phyloP scores from a whole-genome alignment of 2,797 vertebrate species.

The Helarctos malayanus region DNA sequence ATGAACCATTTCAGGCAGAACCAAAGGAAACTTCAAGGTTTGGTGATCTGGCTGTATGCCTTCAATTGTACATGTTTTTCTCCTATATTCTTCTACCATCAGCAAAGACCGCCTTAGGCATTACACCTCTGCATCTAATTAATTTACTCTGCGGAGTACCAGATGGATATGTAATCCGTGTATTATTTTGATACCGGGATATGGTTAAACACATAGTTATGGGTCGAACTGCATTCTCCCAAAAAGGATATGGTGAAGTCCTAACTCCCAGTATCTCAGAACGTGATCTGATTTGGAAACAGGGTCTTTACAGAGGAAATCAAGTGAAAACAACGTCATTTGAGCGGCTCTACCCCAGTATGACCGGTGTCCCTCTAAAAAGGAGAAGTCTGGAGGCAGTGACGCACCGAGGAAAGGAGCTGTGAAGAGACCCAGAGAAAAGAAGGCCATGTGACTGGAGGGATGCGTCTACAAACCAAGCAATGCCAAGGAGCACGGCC shows the following conservation, averaged over 20 bases:
- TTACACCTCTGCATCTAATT: neutral
- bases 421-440: neutral
- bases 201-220: neutral
- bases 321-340: neutral
- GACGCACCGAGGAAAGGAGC: neutral
- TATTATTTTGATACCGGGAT: neutral
- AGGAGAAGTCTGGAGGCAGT: neutral
- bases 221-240: neutral
- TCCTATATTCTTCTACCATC: neutral
- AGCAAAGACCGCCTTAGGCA: neutral
- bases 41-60: neutral
- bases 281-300: neutral
- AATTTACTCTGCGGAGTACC: neutral
- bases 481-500: neutral
- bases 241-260: neutral
- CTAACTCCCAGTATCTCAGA: neutral
- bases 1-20: neutral
- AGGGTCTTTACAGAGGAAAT: neutral
- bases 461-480: neutral
- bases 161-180: neutral
- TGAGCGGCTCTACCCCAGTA: neutral
- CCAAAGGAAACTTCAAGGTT: neutral
- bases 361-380: neutral
- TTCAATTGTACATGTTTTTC: neutral
- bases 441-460: neutral